Percentiles rank a stretch among this genome's conserved stretches.
Evolutionary conservation across 2,888 invertebrate species (phyloP).

Genomic region (Drosophila tripunctata): DNA sequence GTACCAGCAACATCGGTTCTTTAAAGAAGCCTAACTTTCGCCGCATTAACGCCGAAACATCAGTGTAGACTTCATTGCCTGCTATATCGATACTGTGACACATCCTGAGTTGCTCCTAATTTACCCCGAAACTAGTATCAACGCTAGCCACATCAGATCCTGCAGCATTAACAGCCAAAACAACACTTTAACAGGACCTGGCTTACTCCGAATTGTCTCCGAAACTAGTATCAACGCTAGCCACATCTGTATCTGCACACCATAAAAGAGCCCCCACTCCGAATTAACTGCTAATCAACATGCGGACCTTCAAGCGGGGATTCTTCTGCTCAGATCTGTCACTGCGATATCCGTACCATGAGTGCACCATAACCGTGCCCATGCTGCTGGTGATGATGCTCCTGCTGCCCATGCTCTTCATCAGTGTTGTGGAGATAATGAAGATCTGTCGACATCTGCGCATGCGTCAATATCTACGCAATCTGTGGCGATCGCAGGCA

Average conservation of each 20-base stretch:
- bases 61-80: too few relatives aligned
- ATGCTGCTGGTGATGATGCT: conserved; percentile 79
- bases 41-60: too few relatives aligned
- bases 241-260: neutral
- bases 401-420: conserved; percentile 78
- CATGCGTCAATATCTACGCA: conserved; percentile 73
- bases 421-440: conserved; percentile 79
- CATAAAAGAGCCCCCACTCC: too few relatives aligned
- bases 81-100: too few relatives aligned
- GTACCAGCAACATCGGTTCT: too few relatives aligned
- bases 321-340: conserved; percentile 80
- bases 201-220: neutral
- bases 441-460: conserved; percentile 77
- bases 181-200: neutral
- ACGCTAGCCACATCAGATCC: neutral
- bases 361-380: conserved; percentile 79
- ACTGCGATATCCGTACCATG: conserved; percentile 79
- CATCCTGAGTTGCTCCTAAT: neutral
- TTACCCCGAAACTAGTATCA: neutral
- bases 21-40: too few relatives aligned
- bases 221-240: neutral
- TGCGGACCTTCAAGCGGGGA: conserved; percentile 80
- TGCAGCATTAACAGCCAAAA: too few relatives aligned
- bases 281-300: conserved; percentile 17
- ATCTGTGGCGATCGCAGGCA: conserved; percentile 69